Conservation (phyloP, 53 echinoderm and acorn worm species). For the Arbacia lixula region DNA sequence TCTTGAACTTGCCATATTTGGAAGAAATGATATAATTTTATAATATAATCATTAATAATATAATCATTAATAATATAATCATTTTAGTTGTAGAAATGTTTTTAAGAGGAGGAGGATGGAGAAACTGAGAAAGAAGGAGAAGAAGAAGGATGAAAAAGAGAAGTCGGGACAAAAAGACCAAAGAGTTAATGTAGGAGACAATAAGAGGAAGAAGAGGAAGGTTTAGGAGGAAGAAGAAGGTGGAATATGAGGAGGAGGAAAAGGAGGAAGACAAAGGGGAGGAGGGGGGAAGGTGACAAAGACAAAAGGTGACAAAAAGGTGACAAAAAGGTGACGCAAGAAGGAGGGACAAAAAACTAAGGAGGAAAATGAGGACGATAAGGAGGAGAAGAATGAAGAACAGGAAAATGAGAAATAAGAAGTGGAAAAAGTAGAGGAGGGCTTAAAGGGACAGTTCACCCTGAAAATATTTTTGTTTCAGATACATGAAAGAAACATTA, state of each 20-base stretch:
- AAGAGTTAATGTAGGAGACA: neutral
- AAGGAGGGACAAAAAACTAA: neutral
- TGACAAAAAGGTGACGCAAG: neutral
- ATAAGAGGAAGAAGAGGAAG: neutral
- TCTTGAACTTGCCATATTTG: too few species aligned
- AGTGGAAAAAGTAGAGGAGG: too few species aligned
- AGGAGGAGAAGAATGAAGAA: neutral
- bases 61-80: too few species aligned
- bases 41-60: too few species aligned
- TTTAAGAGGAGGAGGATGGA: too few species aligned
- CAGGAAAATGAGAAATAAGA: too few species aligned
- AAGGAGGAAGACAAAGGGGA: neutral
- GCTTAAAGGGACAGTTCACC: too few species aligned
- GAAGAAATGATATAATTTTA: too few species aligned
- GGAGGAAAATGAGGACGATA: neutral
- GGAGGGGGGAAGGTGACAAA: too few species aligned
- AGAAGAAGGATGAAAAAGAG: neutral
- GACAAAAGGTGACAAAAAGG: neutral
- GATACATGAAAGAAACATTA: too few species aligned
- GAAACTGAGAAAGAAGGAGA: neutral
- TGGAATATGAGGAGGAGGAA: neutral
- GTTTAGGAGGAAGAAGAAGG: neutral
- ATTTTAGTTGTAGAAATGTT: too few species aligned
- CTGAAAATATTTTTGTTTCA: too few species aligned
- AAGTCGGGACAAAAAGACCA: neutral